Evolutionary conservation across 2,113 vertebrate species (phyloP).

Genomic region (Anoura caudifer): DNA sequence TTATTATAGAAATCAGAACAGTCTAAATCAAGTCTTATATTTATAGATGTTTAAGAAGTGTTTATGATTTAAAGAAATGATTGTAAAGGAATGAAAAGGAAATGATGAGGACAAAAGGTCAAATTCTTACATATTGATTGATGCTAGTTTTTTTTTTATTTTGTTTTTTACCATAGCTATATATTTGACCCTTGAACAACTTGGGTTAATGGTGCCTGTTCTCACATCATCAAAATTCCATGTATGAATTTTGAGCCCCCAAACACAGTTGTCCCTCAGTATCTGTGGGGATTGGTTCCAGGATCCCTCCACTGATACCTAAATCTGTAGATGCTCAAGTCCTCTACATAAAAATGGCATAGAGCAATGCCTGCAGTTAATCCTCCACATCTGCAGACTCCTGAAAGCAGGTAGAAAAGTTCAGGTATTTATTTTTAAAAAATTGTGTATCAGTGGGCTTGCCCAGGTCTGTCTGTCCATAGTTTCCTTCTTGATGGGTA

Average conservation of each 20-base stretch:
- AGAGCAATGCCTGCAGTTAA: neutral
- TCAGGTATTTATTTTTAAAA: neutral
- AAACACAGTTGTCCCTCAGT: neutral
- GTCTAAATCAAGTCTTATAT: neutral
- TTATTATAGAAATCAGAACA: neutral
- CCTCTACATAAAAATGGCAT: neutral
- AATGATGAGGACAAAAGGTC: neutral
- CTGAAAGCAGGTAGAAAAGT: neutral
- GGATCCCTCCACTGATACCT: neutral
- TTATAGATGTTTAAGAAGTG: neutral
- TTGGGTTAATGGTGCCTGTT: neutral
- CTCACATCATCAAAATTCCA: neutral
- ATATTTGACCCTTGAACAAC: neutral
- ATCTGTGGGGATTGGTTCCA: neutral
- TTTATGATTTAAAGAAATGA: constrained; percentile 20
- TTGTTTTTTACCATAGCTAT: neutral
- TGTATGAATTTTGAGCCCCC: neutral
- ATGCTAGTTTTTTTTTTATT: neutral
- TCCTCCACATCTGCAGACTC: neutral
- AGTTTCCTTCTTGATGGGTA: neutral
- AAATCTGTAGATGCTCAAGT: neutral
- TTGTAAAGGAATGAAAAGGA: neutral
- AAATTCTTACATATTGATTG: neutral
- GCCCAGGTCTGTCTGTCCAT: neutral
- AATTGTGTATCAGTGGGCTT: neutral